These are phyloP conservation scores for Zhuqinia jingwanae DNA, from an alignment of 2,888 invertebrate species.

Conservation along the genomic window DNA sequence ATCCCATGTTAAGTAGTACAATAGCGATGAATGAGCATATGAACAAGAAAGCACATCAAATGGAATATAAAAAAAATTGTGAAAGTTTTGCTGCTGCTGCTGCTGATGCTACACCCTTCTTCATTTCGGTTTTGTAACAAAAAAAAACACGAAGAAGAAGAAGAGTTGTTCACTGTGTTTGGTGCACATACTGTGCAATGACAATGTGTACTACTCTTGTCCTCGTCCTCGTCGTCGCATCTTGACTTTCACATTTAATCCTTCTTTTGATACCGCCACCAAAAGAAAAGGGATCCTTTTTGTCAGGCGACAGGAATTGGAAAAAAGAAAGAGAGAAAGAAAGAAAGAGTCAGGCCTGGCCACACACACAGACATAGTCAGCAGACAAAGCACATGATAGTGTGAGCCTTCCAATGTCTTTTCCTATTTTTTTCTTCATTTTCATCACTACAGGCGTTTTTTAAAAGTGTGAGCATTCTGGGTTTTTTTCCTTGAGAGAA, in stretches of 20 bases:
- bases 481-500: no score
- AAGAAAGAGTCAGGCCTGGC: no score
- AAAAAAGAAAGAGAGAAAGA: neutral
- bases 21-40: conserved; percentile 5
- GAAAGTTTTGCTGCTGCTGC: neutral
- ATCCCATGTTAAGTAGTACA: no score
- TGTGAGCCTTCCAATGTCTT: neutral
- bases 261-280: conserved; percentile 34
- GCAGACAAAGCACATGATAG: no score
- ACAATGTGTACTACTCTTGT: neutral
- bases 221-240: neutral
- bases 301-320: conserved; percentile 45
- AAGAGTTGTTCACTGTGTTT: no score
- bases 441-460: no score
- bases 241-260: conserved; percentile 57
- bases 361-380: neutral
- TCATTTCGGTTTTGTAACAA: neutral
- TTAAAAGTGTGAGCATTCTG: neutral
- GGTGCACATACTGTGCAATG: conserved; percentile 3
- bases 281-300: neutral
- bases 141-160: neutral
- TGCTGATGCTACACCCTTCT: conserved; percentile 15
- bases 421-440: conserved; percentile 3
- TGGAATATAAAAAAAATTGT: no score
- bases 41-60: neutral